Evolutionary conservation across 2,888 invertebrate genomes (phyloP), one percentile per base, ranked within the genome.

Genomic region (Drosophila mercatorum): DNA sequence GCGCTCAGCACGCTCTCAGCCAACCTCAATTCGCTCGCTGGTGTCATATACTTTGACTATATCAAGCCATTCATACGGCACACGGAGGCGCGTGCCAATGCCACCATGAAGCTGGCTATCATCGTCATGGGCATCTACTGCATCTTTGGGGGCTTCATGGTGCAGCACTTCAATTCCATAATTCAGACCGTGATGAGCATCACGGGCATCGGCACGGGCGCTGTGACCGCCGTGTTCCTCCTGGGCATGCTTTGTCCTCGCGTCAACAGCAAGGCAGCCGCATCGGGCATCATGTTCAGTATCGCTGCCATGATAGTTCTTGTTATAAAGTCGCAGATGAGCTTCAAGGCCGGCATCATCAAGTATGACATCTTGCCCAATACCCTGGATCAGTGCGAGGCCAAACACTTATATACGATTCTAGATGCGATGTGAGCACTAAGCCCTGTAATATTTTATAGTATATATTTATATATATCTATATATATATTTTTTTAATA

Each of bases 161-260:
- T 93, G 10, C 91, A 94, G 46, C 90, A 92, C 63, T 92, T 94
- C 17, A 93, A 93, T 38, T 93, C 94, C 3, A 93, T 95, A 38
- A 76, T 95, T 12, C 94, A 94, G 91, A 91, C 93, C 3, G 89
- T 93, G 5, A 81, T 93, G 6, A 93, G 93, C 5, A 92, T 94
- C 14, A 91, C 92, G 41, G 94, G 94, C 10, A 91, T 94, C 17
- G 92, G 93, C 26, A 93, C 95, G 0, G 95, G 96, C 2, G 95
- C 95, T 11, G 94, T 95, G 5, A 94, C 95, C 67, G 96, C 95
- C 2, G 93, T 95, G 0, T 96, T 96, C 83, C 93, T 95, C 6
- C 89, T 96, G 40, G 96, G 96, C n/a, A 95, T 96, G 94, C 92
- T 96, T 62, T 93, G 95, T 65, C 96, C 96, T 0, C 95, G 94